These are phyloP conservation scores for Coregonus sp. DNA, from an alignment of 2,797 vertebrate species.

Conservation along the genomic window DNA sequence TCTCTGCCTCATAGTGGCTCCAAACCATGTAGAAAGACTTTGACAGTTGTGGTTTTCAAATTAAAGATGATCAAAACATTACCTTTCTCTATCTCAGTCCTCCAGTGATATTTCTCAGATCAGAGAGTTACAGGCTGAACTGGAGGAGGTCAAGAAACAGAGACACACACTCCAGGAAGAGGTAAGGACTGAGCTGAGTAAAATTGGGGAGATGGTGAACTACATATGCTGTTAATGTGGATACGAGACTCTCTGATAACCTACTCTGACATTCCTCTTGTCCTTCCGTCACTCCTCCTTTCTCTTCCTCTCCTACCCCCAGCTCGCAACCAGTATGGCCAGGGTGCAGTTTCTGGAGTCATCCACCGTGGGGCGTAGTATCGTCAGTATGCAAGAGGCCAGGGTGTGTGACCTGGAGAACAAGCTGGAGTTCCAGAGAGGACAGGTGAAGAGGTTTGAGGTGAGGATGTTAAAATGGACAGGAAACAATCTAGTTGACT, in stretches of 20 bases:
- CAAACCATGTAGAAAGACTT: not conserved
- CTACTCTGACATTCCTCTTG: not conserved
- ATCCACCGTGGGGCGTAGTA: slow-evolving; percentile 86
- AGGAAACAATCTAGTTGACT: not conserved
- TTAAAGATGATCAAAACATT: not conserved
- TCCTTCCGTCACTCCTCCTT: no score
- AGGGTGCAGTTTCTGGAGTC: slow-evolving; percentile 82
- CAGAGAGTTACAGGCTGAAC: slow-evolving; percentile 85
- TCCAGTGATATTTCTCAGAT: slow-evolving; percentile 91
- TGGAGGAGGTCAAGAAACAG: slow-evolving; percentile 88
- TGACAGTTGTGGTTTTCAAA: not conserved
- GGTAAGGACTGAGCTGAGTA: slow-evolving; percentile 64
- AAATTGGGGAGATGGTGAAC: not conserved
- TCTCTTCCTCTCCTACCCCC: slow-evolving; percentile 6
- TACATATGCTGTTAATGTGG: not conserved
- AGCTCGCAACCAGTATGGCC: slow-evolving; percentile 82
- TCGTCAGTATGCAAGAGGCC: slow-evolving; percentile 93
- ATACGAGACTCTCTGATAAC: not conserved
- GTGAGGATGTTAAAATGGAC: slow-evolving; percentile 60
- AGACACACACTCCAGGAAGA: slow-evolving; percentile 86
- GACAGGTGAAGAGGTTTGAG: slow-evolving; percentile 96
- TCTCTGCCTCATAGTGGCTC: not conserved
- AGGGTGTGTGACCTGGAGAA: slow-evolving; percentile 92
- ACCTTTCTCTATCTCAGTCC: slow-evolving; percentile 72
- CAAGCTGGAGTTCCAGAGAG: slow-evolving; percentile 90